Base-by-base conservation (phyloP, 2,797 vertebrate species). In the Enteromius afrohamiltoni region DNA sequence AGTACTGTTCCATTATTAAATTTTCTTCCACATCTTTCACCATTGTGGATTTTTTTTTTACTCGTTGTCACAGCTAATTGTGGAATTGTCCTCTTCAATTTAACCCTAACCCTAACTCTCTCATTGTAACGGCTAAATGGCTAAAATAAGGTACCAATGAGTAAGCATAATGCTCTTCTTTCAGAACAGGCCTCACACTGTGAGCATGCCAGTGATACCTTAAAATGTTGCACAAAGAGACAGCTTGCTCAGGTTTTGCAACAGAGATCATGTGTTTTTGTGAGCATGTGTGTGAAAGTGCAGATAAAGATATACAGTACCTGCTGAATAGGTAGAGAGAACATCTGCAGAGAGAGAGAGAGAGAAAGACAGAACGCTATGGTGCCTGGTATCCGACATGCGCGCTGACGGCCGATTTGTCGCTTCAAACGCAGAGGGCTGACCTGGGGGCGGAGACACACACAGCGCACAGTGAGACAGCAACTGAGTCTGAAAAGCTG, bases 321-420 rank as follows among this genome's bases (percentile, higher is more conserved):
- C 62, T 81, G 60, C 70, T 65, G 81, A 83, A 71, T 37, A 78
- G 34, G 19, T 58, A 37, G 49, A 80, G 62, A 79, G 69, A 14
- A 75, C 29, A 83, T 31, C 53, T 76, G 79, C 77, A 76, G 34
- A 87, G 71, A 53, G 11, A 67, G 6, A 53, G n/a, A n/a, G 79
- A 73, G 55, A 23, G 76, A 74, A 37, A 68, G 76, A 80, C 29
- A 55, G 60, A 31, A 10, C 47, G 21, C 76, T 78, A 65, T 79
- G 70, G 71, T 62, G 11, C 77, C 45, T 75, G 58, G 80, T 53
- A 70, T 79, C 77, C 67, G 82, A 87, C 85, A 82, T 87, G 73
- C 34, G 49, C n/a, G 83, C 47, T 85, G 89, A 90, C 83, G 77
- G 85, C 60, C 80, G 81, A 89, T 90, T 88, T 90, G 88, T 89